Evolutionary conservation across 2,797 vertebrate genomes (phyloP).

Genomic region (Thunnus albacares): DNA sequence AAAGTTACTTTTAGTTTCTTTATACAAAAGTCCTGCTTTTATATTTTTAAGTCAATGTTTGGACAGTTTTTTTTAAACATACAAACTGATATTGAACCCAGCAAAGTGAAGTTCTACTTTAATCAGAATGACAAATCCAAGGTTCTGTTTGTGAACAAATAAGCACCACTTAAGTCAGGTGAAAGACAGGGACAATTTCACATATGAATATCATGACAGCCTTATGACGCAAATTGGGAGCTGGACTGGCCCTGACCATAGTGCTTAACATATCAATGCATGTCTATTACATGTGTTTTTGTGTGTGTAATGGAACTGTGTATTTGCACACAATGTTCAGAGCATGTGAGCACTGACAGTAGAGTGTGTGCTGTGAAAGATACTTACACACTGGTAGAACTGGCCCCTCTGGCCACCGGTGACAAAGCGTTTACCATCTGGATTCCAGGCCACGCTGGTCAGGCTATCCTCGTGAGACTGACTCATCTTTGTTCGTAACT

Average conservation of each 20-base stretch:
- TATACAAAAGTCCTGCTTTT: too few species aligned
- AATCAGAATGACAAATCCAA: background rate
- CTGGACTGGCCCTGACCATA: background rate
- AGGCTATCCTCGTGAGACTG: slow-evolving; percentile 98
- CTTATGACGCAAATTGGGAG: background rate
- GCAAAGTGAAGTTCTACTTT: background rate
- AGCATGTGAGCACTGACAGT: background rate
- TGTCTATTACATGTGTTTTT: background rate
- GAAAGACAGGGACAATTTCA: background rate
- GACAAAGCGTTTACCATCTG: slow-evolving; percentile 97
- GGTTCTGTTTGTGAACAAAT: too few species aligned
- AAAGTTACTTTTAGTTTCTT: too few species aligned
- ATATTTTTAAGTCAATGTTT: too few species aligned
- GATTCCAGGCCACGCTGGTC: slow-evolving; percentile 98
- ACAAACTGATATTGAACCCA: background rate
- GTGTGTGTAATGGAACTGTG: too few species aligned
- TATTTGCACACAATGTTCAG: too few species aligned
- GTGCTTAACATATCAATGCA: background rate
- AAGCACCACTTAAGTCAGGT: background rate
- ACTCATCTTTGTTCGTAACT: slow-evolving; percentile 98
- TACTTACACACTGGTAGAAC: slow-evolving; percentile 99
- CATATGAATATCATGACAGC: background rate
- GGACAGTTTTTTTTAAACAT: background rate
- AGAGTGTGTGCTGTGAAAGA: slow-evolving; percentile 1
- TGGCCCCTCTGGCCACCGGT: slow-evolving; percentile 97